Base-by-base conservation (phyloP, 2,888 invertebrate species). In the Hypsopygia costalis region DNA sequence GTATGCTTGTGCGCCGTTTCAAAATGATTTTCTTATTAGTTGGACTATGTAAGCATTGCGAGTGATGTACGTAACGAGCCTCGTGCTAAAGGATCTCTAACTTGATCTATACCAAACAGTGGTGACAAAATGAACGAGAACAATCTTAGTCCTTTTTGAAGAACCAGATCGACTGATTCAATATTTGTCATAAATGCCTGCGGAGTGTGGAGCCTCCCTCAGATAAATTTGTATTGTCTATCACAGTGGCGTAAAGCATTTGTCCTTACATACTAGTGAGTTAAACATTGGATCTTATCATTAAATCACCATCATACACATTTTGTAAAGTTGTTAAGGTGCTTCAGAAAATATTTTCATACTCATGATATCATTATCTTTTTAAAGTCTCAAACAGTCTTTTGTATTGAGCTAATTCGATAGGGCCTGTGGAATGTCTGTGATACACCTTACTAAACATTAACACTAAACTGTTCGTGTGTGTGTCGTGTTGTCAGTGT, bases 221-320 rank as follows among this genome's bases (percentile, higher is more conserved):
- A 69, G 74, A 65, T 77, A 76, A 72, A 79, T 75, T 75, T 76
- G 76, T 79, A 81, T 80, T 76, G 80, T 77, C 80, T 85, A 87
- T 87, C 88, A 87, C 87, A 87, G 86, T 80, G 83, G 73, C 77
- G 71, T 82, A 86, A 86, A 82, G 86, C 85, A 85, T 87, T 85
- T 85, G 80, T 87, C 80, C 87, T 87, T 87, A 88, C 75, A 85
- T 81, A 78, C 87, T 88, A 87, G 78, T 81, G 87, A 87, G 81
- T 87, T 79, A 75, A 72, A 75, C 72, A 70, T 78, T 78, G 78
- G 81, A 78, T 86, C 79, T 86, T 85, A 86, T 75, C 62, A 78
- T 75, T 81, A 85, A 75, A 80, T 81, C 86, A 83, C 82, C 83
- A 73, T 76, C 75, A 78, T 81, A 85, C 80, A 81, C 72, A 70